These are phyloP conservation scores for Polydrusus cervinus DNA, from an alignment of 2,888 invertebrate species.

Conservation along the genomic window DNA sequence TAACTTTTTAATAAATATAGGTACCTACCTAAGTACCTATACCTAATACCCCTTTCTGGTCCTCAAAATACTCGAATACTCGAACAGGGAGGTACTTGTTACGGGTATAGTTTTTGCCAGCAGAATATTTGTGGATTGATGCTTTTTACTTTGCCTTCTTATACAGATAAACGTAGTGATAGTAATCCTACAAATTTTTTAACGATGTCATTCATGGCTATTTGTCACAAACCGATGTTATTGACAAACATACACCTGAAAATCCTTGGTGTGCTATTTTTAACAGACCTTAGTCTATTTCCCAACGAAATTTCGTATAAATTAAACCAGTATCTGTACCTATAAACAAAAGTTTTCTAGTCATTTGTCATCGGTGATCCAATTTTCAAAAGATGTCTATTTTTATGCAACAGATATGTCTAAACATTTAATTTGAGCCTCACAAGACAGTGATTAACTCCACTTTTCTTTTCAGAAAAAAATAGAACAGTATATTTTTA, in stretches of 20 bases:
- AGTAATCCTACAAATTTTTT: not conserved
- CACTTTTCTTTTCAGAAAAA: constrained; percentile 13
- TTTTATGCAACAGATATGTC: constrained; percentile 50
- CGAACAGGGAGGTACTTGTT: too few species aligned
- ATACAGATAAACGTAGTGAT: not conserved
- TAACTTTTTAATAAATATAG: too few species aligned
- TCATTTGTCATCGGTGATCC: constrained; percentile 47
- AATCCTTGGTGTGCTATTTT: constrained; percentile 64
- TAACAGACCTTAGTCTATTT: constrained; percentile 64
- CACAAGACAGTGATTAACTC: constrained; percentile 28
- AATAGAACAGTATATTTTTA: constrained; percentile 28
- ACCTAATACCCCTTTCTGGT: too few species aligned
- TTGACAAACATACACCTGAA: constrained; percentile 59
- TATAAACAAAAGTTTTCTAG: constrained; percentile 44
- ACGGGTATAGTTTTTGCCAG: too few species aligned
- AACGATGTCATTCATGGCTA: constrained; percentile 2
- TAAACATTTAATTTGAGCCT: constrained; percentile 40
- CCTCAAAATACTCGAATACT: too few species aligned
- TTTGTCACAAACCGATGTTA: constrained; percentile 26
- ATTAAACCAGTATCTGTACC: constrained; percentile 46
- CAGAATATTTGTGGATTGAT: too few species aligned
- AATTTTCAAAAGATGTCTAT: constrained; percentile 47
- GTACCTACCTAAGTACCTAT: too few species aligned
- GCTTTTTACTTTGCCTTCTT: too few species aligned
- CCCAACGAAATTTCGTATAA: constrained; percentile 52